Conservation (phyloP, 2,113 vertebrate species). For the Anthoscopus minutus region DNA sequence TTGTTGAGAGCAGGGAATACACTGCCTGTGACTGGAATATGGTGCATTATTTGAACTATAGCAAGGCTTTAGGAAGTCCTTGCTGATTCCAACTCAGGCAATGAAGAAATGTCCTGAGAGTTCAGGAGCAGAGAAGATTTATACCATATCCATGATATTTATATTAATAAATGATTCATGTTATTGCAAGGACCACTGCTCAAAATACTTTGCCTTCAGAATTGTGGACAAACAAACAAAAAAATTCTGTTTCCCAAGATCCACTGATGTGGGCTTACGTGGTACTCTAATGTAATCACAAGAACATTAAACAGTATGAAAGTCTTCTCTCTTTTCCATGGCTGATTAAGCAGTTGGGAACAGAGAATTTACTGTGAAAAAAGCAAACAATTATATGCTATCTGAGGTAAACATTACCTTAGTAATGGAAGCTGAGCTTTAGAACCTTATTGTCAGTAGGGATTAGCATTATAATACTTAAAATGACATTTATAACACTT, state of each 20-base stretch:
- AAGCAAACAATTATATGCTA: slow-evolving; percentile 83
- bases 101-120: slow-evolving; percentile 40
- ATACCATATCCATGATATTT: slow-evolving; percentile 33
- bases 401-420: slow-evolving; percentile 92
- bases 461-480: slow-evolving; percentile 85
- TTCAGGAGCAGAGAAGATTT: slow-evolving; percentile 36
- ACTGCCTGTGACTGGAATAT: slow-evolving; percentile 54
- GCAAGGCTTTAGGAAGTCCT: neutral
- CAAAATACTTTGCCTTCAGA: slow-evolving; percentile 29
- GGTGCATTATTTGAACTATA: neutral
- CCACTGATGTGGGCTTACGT: slow-evolving; percentile 22
- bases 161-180: slow-evolving; percentile 56
- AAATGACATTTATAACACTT: slow-evolving; percentile 91
- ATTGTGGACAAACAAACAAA: slow-evolving; percentile 30
- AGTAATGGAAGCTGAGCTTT: slow-evolving; percentile 81
- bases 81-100: neutral
- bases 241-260: slow-evolving; percentile 1
- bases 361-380: slow-evolving; percentile 76
- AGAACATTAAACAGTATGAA: slow-evolving; percentile 61
- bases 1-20: slow-evolving; percentile 6
- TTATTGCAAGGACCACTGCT: slow-evolving; percentile 33
- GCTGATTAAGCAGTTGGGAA: slow-evolving; percentile 87
- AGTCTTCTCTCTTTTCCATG: slow-evolving; percentile 76
- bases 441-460: slow-evolving; percentile 85
- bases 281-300: slow-evolving; percentile 58